phyloP scores from a whole-genome alignment of 1,140 invertebrate genomes.

The Marisa cornuarietis region DNA sequence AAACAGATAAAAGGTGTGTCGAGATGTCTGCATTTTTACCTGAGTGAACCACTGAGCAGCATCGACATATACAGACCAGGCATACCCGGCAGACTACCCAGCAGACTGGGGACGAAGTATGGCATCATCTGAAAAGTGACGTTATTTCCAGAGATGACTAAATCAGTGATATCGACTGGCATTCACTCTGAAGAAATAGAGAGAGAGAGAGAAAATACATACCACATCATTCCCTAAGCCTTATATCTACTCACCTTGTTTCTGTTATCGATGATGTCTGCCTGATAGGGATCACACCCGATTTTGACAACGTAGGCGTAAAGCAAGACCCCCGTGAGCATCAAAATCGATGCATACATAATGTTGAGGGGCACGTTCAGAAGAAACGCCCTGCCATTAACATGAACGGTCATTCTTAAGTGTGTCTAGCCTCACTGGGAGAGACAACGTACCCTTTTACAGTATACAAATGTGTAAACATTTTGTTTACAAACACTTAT shows the following conservation, averaged over 20 bases:
- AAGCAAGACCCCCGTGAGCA: slow-evolving; percentile 24
- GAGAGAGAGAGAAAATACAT: too few relatives aligned
- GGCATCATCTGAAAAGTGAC: slow-evolving; percentile 75
- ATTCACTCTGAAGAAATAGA: too few relatives aligned
- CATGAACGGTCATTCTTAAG: not conserved
- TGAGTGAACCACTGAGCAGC: slow-evolving; percentile 84
- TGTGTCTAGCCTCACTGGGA: too few relatives aligned
- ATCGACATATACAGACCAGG: slow-evolving; percentile 89
- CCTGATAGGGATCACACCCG: slow-evolving; percentile 28
- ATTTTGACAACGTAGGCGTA: slow-evolving; percentile 26
- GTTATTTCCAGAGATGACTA: too few relatives aligned
- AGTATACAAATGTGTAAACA: too few relatives aligned
- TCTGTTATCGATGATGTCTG: slow-evolving; percentile 23
- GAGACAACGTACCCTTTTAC: too few relatives aligned
- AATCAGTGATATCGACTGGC: too few relatives aligned
- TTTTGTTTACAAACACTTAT: too few relatives aligned
- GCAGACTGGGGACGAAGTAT: too few relatives aligned
- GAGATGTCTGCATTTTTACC: too few relatives aligned
- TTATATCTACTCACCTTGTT: slow-evolving; percentile 17
- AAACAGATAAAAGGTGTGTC: too few relatives aligned
- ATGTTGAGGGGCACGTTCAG: slow-evolving; percentile 15
- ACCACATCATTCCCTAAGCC: not conserved
- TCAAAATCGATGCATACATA: slow-evolving; percentile 4
- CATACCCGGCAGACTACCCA: too few relatives aligned
- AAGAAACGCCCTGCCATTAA: slow-evolving; percentile 14